phyloP scores from a whole-genome alignment of 1,140 invertebrate genomes.

The Scaptomyza montana region DNA sequence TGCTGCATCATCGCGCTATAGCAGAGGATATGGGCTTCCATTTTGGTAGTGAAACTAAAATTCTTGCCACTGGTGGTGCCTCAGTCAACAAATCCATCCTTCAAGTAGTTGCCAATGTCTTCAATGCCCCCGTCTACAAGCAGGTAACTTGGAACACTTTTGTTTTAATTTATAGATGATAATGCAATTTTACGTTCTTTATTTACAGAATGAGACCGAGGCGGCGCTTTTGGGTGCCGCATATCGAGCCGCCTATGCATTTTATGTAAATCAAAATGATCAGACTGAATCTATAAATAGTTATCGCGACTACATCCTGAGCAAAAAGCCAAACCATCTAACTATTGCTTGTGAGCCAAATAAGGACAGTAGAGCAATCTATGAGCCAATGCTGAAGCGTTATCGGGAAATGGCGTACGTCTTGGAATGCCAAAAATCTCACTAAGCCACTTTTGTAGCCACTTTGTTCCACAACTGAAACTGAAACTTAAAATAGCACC shows the following conservation, averaged over 20 bases:
- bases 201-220: slow-evolving; percentile 88
- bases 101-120: slow-evolving; percentile 95
- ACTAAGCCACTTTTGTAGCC: not conserved
- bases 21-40: slow-evolving; percentile 92
- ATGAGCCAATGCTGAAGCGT: slow-evolving; percentile 86
- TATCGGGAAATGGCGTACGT: slow-evolving; percentile 85
- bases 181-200: not conserved
- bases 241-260: slow-evolving; percentile 90
- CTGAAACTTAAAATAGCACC: slow-evolving; percentile 12
- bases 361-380: slow-evolving; percentile 87
- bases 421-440: slow-evolving; percentile 29
- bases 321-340: slow-evolving; percentile 64
- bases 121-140: slow-evolving; percentile 94
- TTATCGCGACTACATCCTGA: slow-evolving; percentile 72
- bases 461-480: not conserved
- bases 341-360: slow-evolving; percentile 86
- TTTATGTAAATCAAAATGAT: slow-evolving; percentile 66
- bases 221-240: slow-evolving; percentile 94
- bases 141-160: slow-evolving; percentile 85
- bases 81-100: slow-evolving; percentile 92
- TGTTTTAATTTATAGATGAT: not conserved
- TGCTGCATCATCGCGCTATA: slow-evolving; percentile 91
- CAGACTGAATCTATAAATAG: slow-evolving; percentile 10
- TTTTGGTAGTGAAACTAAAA: slow-evolving; percentile 84
- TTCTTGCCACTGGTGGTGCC: slow-evolving; percentile 96